Percentiles rank a stretch among this genome's conserved stretches.
Conservation (phyloP, 1,140 invertebrate genomes). For the Hesperophylax magnus region DNA sequence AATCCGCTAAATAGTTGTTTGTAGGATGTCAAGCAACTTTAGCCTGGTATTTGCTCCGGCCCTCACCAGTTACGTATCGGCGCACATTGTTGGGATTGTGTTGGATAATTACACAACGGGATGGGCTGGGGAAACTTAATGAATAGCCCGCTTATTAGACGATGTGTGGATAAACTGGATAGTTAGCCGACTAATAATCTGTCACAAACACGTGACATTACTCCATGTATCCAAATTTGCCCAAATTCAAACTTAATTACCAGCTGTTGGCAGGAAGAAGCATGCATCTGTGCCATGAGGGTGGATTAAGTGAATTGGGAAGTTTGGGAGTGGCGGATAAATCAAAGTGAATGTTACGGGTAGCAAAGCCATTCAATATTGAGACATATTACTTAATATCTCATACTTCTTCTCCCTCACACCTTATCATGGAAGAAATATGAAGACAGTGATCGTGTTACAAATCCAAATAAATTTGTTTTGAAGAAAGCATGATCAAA, state of each 20-base stretch:
- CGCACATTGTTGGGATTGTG: conserved; percentile 56
- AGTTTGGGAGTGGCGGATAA: too few species aligned
- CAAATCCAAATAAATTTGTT: too few species aligned
- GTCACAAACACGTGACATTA: conserved; percentile 18
- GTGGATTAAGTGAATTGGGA: too few species aligned
- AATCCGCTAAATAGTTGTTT: conserved; percentile 14
- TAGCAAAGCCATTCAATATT: too few species aligned
- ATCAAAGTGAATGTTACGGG: too few species aligned
- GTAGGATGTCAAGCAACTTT: conserved; percentile 29
- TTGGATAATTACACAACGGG: conserved; percentile 48
- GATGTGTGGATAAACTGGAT: conserved; percentile 14
- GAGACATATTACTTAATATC: too few species aligned
- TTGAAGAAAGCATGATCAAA: too few species aligned
- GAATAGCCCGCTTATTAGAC: conserved; percentile 50
- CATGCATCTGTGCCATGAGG: too few species aligned
- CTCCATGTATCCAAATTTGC: background rate
- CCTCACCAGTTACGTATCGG: conserved; percentile 32
- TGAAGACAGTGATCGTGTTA: too few species aligned
- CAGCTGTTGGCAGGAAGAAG: too few species aligned
- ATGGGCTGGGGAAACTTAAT: conserved; percentile 40
- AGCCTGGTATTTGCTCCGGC: conserved; percentile 22
- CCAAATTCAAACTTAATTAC: background rate
- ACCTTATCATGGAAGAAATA: too few species aligned
- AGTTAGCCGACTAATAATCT: background rate
- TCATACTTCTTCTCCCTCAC: too few species aligned